A percentile compares a stretch with the other conserved stretches of the same genome.
phyloP scores from a whole-genome alignment of 1,140 invertebrate genomes.

The Trypoxylus dichotomus region DNA sequence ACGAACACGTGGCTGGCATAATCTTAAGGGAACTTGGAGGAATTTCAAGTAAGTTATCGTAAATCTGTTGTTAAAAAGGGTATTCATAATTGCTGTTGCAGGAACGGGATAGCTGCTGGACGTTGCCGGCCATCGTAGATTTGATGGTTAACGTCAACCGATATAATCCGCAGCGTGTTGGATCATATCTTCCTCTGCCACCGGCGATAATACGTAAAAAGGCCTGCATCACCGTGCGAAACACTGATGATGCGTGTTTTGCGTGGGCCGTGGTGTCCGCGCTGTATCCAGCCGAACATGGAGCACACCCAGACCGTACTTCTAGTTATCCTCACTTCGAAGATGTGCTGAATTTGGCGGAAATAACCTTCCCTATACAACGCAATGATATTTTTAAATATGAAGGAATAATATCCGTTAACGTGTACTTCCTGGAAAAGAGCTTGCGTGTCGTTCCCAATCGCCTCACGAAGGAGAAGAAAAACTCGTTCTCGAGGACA shows the following conservation, averaged over 20 bases:
- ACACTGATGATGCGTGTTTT: conserved; percentile 45
- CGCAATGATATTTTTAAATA: neutral
- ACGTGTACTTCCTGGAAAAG: too few species aligned
- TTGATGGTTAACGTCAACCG: too few species aligned
- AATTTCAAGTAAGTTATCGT: too few species aligned
- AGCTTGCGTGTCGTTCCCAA: neutral
- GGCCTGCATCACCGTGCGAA: conserved; percentile 47
- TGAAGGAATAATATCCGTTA: neutral
- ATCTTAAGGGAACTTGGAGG: too few species aligned
- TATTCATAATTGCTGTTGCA: neutral
- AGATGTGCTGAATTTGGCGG: neutral
- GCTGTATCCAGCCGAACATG: conserved; percentile 34
- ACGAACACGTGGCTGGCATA: too few species aligned
- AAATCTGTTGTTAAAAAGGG: too few species aligned
- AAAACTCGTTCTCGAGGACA: neutral
- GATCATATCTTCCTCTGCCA: conserved; percentile 43
- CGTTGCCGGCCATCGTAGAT: conserved; percentile 1
- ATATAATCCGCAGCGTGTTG: conserved; percentile 31
- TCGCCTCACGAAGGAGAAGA: neutral
- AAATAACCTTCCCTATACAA: neutral
- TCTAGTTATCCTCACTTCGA: neutral
- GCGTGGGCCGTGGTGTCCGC: conserved; percentile 41
- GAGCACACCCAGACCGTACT: neutral
- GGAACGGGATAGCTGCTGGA: neutral
- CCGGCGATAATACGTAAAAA: conserved; percentile 42